Percentiles rank a stretch among this genome's conserved stretches.
phyloP scores from a whole-genome alignment of 2,888 invertebrate species.

The Coelinius sp. region DNA sequence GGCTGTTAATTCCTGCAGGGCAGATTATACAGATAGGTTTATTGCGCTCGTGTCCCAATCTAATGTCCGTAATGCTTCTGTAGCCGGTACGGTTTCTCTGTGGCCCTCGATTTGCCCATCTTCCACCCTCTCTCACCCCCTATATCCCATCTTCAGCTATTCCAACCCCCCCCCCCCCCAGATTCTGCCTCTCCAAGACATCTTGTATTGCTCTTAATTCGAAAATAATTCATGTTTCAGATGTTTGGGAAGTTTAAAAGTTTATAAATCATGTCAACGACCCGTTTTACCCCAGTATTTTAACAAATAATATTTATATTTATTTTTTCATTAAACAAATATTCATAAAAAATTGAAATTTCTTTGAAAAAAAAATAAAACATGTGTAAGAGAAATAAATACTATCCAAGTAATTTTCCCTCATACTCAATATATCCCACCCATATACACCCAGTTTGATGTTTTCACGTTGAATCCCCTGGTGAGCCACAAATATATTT shows the following conservation, averaged over 20 bases:
- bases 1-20: slow-evolving; percentile 71
- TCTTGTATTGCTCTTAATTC: no score
- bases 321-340: no score
- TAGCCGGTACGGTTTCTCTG: slow-evolving; percentile 53
- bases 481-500: slow-evolving; percentile 69
- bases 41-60: slow-evolving; percentile 71
- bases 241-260: no score
- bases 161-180: background rate
- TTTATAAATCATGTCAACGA: no score
- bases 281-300: no score
- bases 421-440: slow-evolving; percentile 58
- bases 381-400: slow-evolving; percentile 63
- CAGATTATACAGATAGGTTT: slow-evolving; percentile 72
- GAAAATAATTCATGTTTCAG: no score
- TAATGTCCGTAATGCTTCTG: slow-evolving; percentile 70
- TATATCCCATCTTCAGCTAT: slow-evolving; percentile 12
- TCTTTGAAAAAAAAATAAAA: no score
- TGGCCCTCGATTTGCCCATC: slow-evolving; percentile 46
- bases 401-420: slow-evolving; percentile 61
- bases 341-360: no score
- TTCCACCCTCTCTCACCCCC: slow-evolving; percentile 10
- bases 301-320: no score
- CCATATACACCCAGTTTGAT: slow-evolving; percentile 47
- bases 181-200: background rate
- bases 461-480: slow-evolving; percentile 62